Percentiles rank a stretch among this genome's conserved stretches.
Conservation (phyloP, 1,140 invertebrate species). For the Drosophila erecta region DNA sequence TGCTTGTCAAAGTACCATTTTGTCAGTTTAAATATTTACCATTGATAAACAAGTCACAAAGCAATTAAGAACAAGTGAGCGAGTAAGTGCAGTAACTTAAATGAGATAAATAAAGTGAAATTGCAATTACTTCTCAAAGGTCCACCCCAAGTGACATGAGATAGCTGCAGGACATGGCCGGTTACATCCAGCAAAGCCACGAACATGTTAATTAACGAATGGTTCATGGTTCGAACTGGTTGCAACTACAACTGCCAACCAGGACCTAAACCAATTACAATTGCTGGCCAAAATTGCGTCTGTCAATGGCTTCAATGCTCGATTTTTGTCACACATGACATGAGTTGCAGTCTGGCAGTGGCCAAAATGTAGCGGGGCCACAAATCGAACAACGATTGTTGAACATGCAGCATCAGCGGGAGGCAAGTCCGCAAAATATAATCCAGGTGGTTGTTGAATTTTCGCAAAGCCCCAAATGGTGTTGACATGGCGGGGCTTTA, state of each 20-base stretch:
- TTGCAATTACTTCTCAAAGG: neutral
- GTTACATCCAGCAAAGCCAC: conserved; percentile 19
- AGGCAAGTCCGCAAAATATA: conserved; percentile 11
- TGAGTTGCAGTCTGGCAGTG: conserved; percentile 3
- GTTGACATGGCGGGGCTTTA: neutral
- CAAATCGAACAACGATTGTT: conserved; percentile 53
- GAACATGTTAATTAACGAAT: conserved; percentile 68
- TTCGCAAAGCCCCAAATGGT: neutral
- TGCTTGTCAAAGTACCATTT: too few relatives aligned
- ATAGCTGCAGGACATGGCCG: neutral
- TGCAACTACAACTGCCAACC: conserved; percentile 9
- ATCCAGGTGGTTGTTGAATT: conserved; percentile 11
- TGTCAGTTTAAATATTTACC: too few relatives aligned
- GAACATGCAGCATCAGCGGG: neutral
- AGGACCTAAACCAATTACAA: conserved; percentile 67
- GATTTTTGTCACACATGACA: conserved; percentile 62
- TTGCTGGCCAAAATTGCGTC: conserved; percentile 55
- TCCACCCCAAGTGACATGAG: conserved; percentile 22
- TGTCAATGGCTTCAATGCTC: conserved; percentile 58
- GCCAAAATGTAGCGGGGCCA: conserved; percentile 49
- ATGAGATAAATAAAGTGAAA: neutral
- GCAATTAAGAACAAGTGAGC: too few relatives aligned
- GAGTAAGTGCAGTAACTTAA: too few relatives aligned
- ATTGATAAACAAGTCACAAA: too few relatives aligned
- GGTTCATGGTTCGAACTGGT: conserved; percentile 16